A percentile compares a stretch with the other conserved stretches of the same genome.
phyloP scores from a whole-genome alignment of 1,140 invertebrate species.

The Nasonia longicornis region DNA sequence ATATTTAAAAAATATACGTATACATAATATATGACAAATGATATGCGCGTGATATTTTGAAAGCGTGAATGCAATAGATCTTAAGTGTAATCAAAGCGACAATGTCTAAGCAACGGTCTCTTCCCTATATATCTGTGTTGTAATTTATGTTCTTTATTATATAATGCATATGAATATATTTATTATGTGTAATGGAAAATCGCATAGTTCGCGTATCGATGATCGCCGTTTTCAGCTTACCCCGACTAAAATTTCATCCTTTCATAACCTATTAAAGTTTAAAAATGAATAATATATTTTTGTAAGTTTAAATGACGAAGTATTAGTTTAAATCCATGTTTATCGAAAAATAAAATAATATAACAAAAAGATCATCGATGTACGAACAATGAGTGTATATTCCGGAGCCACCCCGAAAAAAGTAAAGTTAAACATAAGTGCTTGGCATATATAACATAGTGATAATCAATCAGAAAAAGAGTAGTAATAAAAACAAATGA shows the following conservation, averaged over 20 bases:
- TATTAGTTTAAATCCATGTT: neutral
- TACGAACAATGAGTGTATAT: neutral
- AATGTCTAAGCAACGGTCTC: constrained; percentile 52
- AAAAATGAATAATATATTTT: neutral
- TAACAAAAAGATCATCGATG: neutral
- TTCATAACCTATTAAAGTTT: neutral
- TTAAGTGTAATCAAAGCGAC: constrained; percentile 35
- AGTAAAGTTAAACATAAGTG: neutral
- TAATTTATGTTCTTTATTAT: constrained; percentile 54
- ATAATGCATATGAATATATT: constrained; percentile 49
- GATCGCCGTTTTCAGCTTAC: neutral
- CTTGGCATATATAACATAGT: neutral
- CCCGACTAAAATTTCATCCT: neutral
- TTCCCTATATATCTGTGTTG: constrained; percentile 60
- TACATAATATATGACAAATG: constrained; percentile 25
- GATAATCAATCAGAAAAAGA: constrained; percentile 20
- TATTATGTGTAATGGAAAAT: constrained; percentile 35
- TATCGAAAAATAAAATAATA: neutral
- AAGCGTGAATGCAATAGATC: constrained; percentile 31
- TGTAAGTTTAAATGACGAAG: neutral
- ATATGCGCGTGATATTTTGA: neutral
- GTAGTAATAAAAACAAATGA: neutral
- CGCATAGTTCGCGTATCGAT: constrained; percentile 20
- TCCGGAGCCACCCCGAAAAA: neutral
- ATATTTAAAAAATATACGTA: constrained; percentile 42